These are phyloP conservation scores for Alitta virens DNA, from an alignment of 2,888 invertebrate species.

Conservation along the genomic window DNA sequence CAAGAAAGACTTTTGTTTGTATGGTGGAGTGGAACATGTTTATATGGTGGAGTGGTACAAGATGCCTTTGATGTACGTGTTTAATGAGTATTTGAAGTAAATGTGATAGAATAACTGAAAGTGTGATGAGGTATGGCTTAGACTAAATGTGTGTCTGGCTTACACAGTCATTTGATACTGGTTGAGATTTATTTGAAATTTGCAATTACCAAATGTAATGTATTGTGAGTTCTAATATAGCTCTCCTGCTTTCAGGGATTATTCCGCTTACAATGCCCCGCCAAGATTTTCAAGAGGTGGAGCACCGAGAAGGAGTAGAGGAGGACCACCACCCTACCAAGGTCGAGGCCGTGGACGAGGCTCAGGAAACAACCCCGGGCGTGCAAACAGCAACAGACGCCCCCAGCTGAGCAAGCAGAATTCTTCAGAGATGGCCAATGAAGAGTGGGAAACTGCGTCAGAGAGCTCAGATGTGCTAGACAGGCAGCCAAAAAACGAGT, in stretches of 20 bases:
- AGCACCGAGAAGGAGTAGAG: constrained; percentile 1
- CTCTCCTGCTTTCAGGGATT: constrained; percentile 1
- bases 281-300: constrained; percentile 15
- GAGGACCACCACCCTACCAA: constrained; percentile 2
- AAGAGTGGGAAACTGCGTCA: constrained; percentile 74
- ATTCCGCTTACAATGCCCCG: constrained; percentile 2
- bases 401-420: constrained; percentile 52
- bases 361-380: constrained; percentile 21
- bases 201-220: too few relatives aligned
- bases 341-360: constrained; percentile 30
- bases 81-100: too few relatives aligned
- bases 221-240: too few relatives aligned
- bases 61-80: too few relatives aligned
- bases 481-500: constrained; percentile 32
- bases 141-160: too few relatives aligned
- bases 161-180: too few relatives aligned
- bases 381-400: constrained; percentile 34
- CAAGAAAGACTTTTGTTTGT: too few relatives aligned
- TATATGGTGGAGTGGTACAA: too few relatives aligned
- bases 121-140: too few relatives aligned
- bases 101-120: too few relatives aligned
- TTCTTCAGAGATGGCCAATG: constrained; percentile 44
- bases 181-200: too few relatives aligned
- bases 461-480: constrained; percentile 70
- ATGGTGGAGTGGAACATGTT: too few relatives aligned